phyloP scores from a whole-genome alignment of 2,797 vertebrate genomes.

The Sebastolobus altivelis region DNA sequence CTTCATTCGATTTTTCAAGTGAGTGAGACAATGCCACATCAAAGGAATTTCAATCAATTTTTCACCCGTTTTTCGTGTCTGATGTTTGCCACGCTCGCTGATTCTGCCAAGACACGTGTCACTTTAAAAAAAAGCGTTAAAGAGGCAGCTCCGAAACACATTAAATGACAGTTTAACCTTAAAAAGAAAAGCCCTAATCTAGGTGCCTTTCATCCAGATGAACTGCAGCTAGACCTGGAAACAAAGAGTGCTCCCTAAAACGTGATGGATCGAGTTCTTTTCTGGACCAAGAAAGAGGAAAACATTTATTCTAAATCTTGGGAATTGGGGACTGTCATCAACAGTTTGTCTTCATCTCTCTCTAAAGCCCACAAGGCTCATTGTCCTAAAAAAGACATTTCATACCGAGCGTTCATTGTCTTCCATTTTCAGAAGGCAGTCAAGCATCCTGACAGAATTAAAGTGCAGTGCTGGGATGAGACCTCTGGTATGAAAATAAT shows the following conservation, averaged over 20 bases:
- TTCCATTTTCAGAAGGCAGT: conserved; percentile 61
- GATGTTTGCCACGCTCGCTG: conserved; percentile 42
- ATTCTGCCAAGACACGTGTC: conserved; percentile 42
- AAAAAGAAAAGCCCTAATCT: conserved; percentile 12
- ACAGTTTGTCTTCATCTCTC: conserved; percentile 72
- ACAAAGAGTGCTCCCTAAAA: conserved; percentile 45
- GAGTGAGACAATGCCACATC: conserved; percentile 74
- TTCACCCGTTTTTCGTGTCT: conserved; percentile 17
- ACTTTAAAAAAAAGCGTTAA: conserved; percentile 46
- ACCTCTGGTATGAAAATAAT: conserved; percentile 40
- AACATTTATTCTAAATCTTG: conserved; percentile 74
- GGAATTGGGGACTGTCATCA: conserved; percentile 73
- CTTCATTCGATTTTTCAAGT: conserved; percentile 59
- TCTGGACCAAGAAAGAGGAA: conserved; percentile 55
- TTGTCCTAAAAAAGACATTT: conserved; percentile 79
- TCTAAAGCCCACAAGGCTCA: conserved; percentile 73
- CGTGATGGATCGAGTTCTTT: conserved; percentile 66
- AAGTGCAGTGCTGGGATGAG: conserved; percentile 39
- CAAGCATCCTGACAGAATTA: conserved; percentile 54
- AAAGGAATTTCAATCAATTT: conserved; percentile 74
- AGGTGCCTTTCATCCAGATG: conserved; percentile 44
- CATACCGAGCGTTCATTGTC: conserved; percentile 50
- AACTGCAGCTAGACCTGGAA: conserved; percentile 41
- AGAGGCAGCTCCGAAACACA: conserved; percentile 12
- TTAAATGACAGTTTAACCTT: conserved; percentile 37